These are phyloP conservation scores for Nesometra sesokonis DNA, from an alignment of 35 echinoderm and acorn worm species.

Conservation along the genomic window DNA sequence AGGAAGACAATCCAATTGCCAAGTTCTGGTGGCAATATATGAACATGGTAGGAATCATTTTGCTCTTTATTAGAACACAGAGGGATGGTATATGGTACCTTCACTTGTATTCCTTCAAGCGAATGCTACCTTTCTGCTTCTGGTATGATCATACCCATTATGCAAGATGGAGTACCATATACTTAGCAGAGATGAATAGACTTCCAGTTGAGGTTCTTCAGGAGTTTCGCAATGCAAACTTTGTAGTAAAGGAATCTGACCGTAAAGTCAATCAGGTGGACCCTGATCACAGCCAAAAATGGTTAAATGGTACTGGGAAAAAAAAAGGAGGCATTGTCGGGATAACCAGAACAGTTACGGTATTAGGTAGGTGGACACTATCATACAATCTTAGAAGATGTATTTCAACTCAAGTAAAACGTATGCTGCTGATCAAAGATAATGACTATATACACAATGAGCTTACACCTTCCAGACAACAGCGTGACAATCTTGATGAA, in stretches of 20 bases:
- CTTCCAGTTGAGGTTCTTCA: conserved; percentile 1
- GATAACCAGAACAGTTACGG: conserved; percentile 35
- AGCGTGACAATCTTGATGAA: too few species aligned
- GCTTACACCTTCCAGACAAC: too few species aligned
- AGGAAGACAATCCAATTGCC: too few species aligned
- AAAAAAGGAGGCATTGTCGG: conserved; percentile 33
- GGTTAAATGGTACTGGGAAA: conserved; percentile 56
- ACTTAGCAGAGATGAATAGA: conserved; percentile 28
- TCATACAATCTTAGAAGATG: too few species aligned
- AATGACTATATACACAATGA: too few species aligned
- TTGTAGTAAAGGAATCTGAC: conserved; percentile 13
- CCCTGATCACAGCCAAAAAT: conserved; percentile 12
- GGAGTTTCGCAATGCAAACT: conserved; percentile 14
- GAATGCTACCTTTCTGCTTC: conserved; percentile 42
- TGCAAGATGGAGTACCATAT: conserved; percentile 40
- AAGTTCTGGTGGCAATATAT: too few species aligned
- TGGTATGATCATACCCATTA: conserved; percentile 44
- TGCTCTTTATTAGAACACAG: too few species aligned
- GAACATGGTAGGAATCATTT: neutral
- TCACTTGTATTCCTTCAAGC: conserved; percentile 23
- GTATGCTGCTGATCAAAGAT: too few species aligned
- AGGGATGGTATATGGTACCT: conserved; percentile 54
- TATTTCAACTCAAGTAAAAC: too few species aligned
- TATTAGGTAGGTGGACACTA: too few species aligned
- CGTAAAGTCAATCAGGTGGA: neutral